Evolutionary conservation across 2,888 invertebrate species (phyloP).

Genomic region (Dolichomitus sp.): DNA sequence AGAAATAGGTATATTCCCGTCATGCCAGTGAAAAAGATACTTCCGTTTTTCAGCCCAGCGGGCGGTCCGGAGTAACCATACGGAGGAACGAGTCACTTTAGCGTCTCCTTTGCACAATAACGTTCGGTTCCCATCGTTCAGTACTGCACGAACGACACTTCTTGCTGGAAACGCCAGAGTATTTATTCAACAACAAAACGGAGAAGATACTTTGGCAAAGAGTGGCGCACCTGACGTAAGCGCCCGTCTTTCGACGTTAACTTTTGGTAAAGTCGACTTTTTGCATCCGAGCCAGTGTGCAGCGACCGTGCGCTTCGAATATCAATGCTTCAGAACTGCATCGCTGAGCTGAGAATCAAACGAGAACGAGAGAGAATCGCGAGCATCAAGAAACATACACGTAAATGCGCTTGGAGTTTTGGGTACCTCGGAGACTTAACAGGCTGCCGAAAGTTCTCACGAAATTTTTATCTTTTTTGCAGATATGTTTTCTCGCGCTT

Average conservation of each 20-base stretch:
- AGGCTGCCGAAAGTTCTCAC: conserved; percentile 47
- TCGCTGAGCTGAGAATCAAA: background rate
- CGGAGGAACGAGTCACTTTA: conserved; percentile 37
- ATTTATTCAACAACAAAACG: conserved; percentile 10
- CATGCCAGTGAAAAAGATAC: too few relatives aligned
- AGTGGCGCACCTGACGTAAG: conserved; percentile 63
- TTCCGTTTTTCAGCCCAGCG: too few relatives aligned
- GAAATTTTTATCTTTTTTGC: conserved; percentile 32
- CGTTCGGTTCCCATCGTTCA: conserved; percentile 58
- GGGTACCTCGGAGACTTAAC: conserved; percentile 14
- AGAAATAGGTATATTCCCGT: too few relatives aligned
- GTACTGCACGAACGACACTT: conserved; percentile 14
- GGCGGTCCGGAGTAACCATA: background rate
- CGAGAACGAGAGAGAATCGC: conserved; percentile 8
- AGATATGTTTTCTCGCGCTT: conserved; percentile 13
- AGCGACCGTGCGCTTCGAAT: conserved; percentile 61
- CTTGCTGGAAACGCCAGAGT: background rate
- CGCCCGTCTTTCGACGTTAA: conserved; percentile 27
- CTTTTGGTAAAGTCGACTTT: conserved; percentile 71
- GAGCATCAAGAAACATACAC: background rate
- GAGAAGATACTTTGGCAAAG: background rate
- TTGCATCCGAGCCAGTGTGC: conserved; percentile 48
- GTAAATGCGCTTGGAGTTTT: conserved; percentile 3
- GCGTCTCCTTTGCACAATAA: conserved; percentile 23
- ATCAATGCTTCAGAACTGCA: conserved; percentile 55